Conservation (phyloP, 2,113 vertebrate genomes). For the Dinomys branickii region DNA sequence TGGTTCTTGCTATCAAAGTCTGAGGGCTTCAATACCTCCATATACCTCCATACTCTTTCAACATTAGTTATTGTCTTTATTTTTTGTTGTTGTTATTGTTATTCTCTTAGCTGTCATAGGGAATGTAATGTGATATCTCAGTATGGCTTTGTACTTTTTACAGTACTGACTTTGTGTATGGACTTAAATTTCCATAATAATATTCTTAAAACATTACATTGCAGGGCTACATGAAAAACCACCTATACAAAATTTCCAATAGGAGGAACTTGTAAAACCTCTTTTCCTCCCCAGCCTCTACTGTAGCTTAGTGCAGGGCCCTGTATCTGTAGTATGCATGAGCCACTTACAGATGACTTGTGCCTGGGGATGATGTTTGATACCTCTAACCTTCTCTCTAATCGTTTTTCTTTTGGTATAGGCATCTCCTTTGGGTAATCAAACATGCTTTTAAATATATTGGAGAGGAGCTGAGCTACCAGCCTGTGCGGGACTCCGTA, state of each 20-base stretch:
- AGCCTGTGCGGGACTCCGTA: constrained; percentile 54
- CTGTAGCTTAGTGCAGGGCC: neutral
- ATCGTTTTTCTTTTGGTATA: constrained; percentile 44
- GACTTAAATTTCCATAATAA: neutral
- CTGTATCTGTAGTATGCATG: neutral
- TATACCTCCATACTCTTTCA: neutral
- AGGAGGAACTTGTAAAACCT: neutral
- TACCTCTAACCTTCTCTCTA: constrained; percentile 10
- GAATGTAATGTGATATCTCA: neutral
- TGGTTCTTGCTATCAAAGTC: neutral
- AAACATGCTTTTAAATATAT: constrained; percentile 67
- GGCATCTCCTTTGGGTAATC: constrained; percentile 66
- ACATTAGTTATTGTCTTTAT: neutral
- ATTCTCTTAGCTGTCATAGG: neutral
- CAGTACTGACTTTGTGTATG: neutral
- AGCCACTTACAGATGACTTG: neutral
- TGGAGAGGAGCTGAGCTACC: constrained; percentile 61
- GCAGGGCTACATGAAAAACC: neutral
- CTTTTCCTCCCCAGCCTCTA: neutral
- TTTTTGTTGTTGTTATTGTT: neutral
- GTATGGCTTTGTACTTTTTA: constrained; percentile 12
- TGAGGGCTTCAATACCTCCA: neutral
- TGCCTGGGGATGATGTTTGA: neutral
- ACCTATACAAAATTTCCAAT: neutral
- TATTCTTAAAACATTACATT: neutral